These are phyloP conservation scores for Parazoanthus swiftii DNA, from an alignment of 92 coral and sea anemone genomes.

Conservation along the genomic window DNA sequence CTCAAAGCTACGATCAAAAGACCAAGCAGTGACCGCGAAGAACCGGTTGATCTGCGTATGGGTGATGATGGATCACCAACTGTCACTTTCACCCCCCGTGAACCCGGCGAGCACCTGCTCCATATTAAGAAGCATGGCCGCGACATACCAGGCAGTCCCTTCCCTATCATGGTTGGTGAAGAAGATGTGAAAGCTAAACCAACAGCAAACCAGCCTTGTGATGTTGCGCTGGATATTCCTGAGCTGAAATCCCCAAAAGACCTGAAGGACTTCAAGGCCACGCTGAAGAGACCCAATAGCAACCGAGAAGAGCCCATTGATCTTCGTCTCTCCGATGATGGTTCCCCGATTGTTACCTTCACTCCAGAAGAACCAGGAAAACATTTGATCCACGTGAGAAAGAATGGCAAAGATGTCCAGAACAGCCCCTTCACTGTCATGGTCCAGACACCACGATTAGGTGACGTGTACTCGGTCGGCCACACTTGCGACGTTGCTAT, in stretches of 20 bases:
- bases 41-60: conserved; percentile 42
- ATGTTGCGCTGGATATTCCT: conserved; percentile 58
- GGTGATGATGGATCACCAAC: conserved; percentile 30
- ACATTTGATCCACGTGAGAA: conserved; percentile 88
- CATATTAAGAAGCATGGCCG: conserved; percentile 43
- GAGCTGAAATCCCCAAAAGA: conserved; percentile 46
- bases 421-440: conserved; percentile 98
- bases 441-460: conserved; percentile 96
- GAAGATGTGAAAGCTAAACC: conserved; percentile 40
- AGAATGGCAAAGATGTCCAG: conserved; percentile 77
- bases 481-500: conserved; percentile 89
- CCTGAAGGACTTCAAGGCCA: conserved; percentile 64
- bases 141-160: conserved; percentile 51
- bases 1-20: conserved; percentile 48
- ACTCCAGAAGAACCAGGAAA: conserved; percentile 96
- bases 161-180: conserved; percentile 55
- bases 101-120: conserved; percentile 50
- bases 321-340: conserved; percentile 78
- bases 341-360: conserved; percentile 84
- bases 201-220: conserved; percentile 44
- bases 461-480: conserved; percentile 93
- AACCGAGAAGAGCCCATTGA: conserved; percentile 86
- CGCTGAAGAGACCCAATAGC: conserved; percentile 87
- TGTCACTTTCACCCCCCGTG: conserved; percentile 52
- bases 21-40: conserved; percentile 49